Evolutionary conservation across 2,888 invertebrate genomes (phyloP), one percentile per base, ranked within the genome.

Genomic region (Toxonevra muliebris): DNA sequence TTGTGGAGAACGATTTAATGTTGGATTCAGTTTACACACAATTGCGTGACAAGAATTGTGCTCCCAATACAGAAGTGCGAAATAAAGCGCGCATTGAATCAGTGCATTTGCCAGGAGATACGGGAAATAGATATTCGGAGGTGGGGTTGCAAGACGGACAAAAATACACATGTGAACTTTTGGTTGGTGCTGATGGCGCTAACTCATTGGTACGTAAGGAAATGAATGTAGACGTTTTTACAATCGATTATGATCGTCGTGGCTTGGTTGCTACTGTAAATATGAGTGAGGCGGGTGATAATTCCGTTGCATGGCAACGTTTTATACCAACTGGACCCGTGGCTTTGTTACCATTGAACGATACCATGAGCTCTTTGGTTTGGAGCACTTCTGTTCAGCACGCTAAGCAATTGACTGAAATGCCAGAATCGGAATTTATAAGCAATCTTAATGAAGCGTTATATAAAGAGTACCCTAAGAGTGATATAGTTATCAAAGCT

Each of bases 101-200:
- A n/a, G 91, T 92, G 73, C 77, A 87, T 41, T 81, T 93, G 55
- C 88, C 90, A 0, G 71, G 82, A 80, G 76, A 80, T 20, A 73
- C 74, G 0, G 80, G 77, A 15, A 79, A 79, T 48, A 76, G 78
- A 1, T 75, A 82, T 7, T 82, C 87, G 66, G 76, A 86, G 61
- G 88, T 94, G 9, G 84, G 85, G 69, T 84, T 94, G 79, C 87
- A 88, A 73, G 89, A 90, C 84, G 93, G 92, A 41, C 87, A 88
- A 62, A 82, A 79, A 30, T 91, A 90, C 75, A 87, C 87, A 0
- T 91, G 93, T 77, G 88, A 90, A 69, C 85, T 94, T 73, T 80
- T 94, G 93, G 89, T 98, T 66, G 98, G 98, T 19, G 97, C 98
- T 13, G 98, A 99, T 87, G 98, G 98, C 0, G 91, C 90, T 0